Evolutionary conservation across 2,113 vertebrate species (phyloP), one percentile per base, ranked within the genome.

Genomic region (Suricata suricatta): DNA sequence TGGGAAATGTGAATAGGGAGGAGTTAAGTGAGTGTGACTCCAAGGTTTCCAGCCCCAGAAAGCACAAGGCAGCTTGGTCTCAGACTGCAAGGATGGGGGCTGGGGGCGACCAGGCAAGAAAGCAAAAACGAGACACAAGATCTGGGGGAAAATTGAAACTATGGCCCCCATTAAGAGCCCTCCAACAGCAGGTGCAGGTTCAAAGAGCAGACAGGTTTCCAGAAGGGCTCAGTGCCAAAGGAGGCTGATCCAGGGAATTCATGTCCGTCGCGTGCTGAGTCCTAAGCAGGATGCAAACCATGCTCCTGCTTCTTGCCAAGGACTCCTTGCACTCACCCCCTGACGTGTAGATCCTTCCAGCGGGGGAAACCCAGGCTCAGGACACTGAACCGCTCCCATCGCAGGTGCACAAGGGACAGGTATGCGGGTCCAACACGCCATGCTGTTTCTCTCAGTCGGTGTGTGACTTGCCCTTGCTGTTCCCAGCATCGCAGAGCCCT

Each of bases 241-340:
- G 50, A 44, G 23, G 12, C 27, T 6, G 1, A 5, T 16, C 41
- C 2, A 66, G 68, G 23, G 38, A 19, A 7, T 50, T 3, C 17
- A 6, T 15, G 0, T 13, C 38, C 44, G 3, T 23, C 4, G 2
- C 7, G 0, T 52, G 33, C 16, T 15, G 33, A 6, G 16, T n/a
- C 79, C 23, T 9, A 25, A 35, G 80, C 47, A 47, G 13, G 5
- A 4, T 23, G 29, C 52, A 27, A 5, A 64, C 4, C 15, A 27
- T 0, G 0, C 50, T 7, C 19, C 2, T 10, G 6, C 29, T 29
- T 69, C n/a, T 0, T 7, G 5, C 68, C 19, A 19, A 15, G 33
- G 38, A 5, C 17, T 14, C 77, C 25, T 64, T 4, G 9, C 27
- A 1, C 6, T 27, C 0, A 33, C 19, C 5, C 17, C 63, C 12